Evolutionary conservation across 2,888 invertebrate species (phyloP), one percentile per base, ranked within the genome.

Genomic region (Electrophaes corylata): DNA sequence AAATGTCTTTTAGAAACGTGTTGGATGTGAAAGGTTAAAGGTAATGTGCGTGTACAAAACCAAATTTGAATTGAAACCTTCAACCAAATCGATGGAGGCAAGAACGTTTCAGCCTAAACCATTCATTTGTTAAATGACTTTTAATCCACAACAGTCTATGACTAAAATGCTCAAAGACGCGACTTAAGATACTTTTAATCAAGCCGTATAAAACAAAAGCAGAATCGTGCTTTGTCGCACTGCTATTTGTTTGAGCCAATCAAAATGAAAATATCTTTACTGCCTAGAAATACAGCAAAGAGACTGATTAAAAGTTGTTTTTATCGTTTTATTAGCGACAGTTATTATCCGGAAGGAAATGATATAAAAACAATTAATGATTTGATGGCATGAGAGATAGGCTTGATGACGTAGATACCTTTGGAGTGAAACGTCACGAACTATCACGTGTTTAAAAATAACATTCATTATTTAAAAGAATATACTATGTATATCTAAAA

Each of bases 281-380:
- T 55, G 16, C 53, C 50, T 43, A 60, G 37, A 29, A n/a, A 4
- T 75, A 82, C 79, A 82, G 84, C 83, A 85, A 88, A 83, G 83
- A 79, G 76, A 73, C 80, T 90, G 87, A 91, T 91, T 91, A 90
- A 91, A 90, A 87, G 75, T 78, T 76, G 76, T 82, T 75, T 85
- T 90, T 87, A 86, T 86, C 78, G 73, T 73, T 72, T 67, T 75
- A 47, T 41, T 52, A 73, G 67, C 63, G 69, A 54, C 68, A 69
- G 60, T 56, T 65, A 72, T 70, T 70, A 72, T 58, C 62, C 68
- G 60, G 62, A 62, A 67, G 61, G 67, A 52, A 61, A 56, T 72
- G 31, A 54, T 33, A 40, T 12, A 33, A 41, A 26, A 44, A 44
- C n/a, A 19, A 18, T 11, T 1, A 26, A 18, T 48, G 6, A 41